Conservation (phyloP, 2,797 vertebrate genomes). For the Falco peregrinus region DNA sequence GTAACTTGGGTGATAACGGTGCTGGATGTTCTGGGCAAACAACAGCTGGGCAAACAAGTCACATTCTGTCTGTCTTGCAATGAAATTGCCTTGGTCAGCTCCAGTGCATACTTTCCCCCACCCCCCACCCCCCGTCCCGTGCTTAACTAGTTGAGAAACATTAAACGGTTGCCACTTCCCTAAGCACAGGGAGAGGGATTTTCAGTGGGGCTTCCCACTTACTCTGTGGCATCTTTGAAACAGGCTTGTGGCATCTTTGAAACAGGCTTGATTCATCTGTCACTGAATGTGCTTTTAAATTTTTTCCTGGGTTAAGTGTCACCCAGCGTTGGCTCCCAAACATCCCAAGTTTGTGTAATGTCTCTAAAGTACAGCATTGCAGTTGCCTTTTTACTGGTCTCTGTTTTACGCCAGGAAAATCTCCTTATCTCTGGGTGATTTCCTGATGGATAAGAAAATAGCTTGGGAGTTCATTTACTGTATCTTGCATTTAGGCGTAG, state of each 20-base stretch:
- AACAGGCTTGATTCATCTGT: background rate
- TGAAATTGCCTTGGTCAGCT: constrained; percentile 46
- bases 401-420: background rate
- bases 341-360: background rate
- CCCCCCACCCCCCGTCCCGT: no score
- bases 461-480: background rate
- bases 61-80: constrained; percentile 36
- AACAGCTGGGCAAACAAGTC: constrained; percentile 64
- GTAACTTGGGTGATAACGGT: background rate
- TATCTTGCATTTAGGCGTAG: background rate
- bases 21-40: constrained; percentile 47
- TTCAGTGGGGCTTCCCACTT: constrained; percentile 29
- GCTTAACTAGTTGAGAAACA: constrained; percentile 1
- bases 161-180: background rate
- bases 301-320: constrained; percentile 15
- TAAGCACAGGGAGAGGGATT: background rate
- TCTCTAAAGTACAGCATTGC: background rate
- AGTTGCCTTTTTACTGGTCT: constrained; percentile 7
- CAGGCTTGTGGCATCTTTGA: background rate
- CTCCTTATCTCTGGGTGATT: constrained; percentile 6
- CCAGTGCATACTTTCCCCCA: background rate
- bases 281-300: background rate
- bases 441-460: constrained; percentile 34
- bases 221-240: background rate
- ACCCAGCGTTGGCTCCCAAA: background rate